Evolutionary conservation across 2,888 invertebrate species (phyloP).

Genomic region (Latrodectus elegans): DNA sequence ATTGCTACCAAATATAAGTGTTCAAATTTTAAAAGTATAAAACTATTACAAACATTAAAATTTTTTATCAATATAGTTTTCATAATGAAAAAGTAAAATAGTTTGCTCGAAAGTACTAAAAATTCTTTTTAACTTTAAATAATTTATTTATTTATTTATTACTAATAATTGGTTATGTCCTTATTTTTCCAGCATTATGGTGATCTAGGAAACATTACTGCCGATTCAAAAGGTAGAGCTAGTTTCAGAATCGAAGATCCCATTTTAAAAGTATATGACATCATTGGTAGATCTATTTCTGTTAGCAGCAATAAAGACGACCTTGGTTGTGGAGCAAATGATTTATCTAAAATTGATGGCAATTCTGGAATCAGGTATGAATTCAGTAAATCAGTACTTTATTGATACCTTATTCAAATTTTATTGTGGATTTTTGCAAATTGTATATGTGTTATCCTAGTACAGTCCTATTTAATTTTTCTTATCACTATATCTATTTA

Average conservation of each 20-base stretch:
- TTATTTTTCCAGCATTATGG: constrained; percentile 78
- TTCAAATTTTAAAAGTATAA: too few relatives aligned
- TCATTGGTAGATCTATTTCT: constrained; percentile 83
- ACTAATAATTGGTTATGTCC: not conserved
- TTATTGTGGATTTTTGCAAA: too few relatives aligned
- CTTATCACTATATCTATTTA: too few relatives aligned
- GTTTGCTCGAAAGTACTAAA: too few relatives aligned
- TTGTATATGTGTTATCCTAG: too few relatives aligned
- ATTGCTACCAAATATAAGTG: too few relatives aligned
- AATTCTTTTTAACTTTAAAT: not conserved
- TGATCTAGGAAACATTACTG: constrained; percentile 81
- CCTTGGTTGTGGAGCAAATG: constrained; percentile 78
- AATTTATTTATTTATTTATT: not conserved
- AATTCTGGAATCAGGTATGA: constrained; percentile 80
- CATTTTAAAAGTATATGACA: constrained; percentile 79
- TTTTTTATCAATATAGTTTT: too few relatives aligned
- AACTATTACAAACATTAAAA: too few relatives aligned
- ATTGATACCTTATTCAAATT: too few relatives aligned
- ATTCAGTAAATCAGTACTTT: not conserved
- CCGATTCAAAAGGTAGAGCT: constrained; percentile 80
- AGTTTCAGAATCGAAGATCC: constrained; percentile 81
- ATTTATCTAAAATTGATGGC: constrained; percentile 80
- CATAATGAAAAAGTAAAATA: too few relatives aligned
- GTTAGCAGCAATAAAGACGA: constrained; percentile 81
- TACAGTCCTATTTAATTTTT: too few relatives aligned